These are phyloP conservation scores for Octodon degus DNA, from an alignment of 2,113 vertebrate genomes.

Conservation along the genomic window DNA sequence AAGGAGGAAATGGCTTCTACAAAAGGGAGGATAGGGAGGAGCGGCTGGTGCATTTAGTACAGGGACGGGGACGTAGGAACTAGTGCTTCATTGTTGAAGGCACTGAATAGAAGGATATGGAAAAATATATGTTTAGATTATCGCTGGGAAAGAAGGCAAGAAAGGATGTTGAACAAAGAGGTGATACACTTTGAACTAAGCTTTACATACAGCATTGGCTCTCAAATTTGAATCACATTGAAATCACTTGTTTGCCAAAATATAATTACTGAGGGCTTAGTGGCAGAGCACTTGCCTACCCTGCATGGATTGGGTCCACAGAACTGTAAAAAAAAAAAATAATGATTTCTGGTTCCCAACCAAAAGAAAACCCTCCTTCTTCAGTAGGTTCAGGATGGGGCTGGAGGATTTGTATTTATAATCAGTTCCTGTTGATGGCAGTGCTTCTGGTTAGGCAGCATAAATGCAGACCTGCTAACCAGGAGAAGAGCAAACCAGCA, in stretches of 20 bases:
- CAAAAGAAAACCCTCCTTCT: neutral
- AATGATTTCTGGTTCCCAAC: neutral
- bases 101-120: neutral
- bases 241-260: neutral
- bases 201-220: neutral
- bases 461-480: neutral
- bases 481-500: neutral
- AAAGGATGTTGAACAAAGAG: neutral
- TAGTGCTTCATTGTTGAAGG: neutral
- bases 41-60: neutral
- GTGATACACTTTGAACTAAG: neutral
- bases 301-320: neutral
- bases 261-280: neutral
- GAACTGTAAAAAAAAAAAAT: neutral
- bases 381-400: neutral
- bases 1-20: neutral
- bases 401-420: constrained; percentile 1
- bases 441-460: neutral
- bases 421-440: neutral
- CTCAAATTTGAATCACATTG: neutral
- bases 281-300: neutral
- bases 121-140: neutral
- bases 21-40: neutral
- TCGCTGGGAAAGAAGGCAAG: neutral
- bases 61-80: neutral